These are phyloP conservation scores for Mesembrinibis cayennensis DNA, from an alignment of 2,113 vertebrate genomes.

Conservation along the genomic window DNA sequence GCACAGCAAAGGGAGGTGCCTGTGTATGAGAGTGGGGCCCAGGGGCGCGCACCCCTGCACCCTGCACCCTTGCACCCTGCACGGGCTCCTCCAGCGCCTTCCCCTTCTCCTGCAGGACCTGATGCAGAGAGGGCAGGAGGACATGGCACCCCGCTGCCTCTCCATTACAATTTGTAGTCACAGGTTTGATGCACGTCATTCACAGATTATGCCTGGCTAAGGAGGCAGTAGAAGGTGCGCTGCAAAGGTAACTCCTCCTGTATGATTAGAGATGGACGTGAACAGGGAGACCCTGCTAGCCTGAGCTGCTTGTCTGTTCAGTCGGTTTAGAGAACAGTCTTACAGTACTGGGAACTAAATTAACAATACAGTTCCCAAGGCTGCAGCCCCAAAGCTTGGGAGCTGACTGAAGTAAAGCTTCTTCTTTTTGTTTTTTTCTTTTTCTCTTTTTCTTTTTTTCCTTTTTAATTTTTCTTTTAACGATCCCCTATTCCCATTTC, in stretches of 20 bases:
- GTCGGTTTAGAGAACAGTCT: neutral
- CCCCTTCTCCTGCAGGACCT: fast-evolving
- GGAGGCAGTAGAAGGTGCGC: neutral
- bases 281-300: neutral
- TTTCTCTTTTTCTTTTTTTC: fast-evolving
- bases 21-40: fast-evolving
- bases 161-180: fast-evolving
- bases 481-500: neutral
- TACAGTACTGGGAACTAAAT: neutral
- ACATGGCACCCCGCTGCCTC: fast-evolving
- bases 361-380: neutral
- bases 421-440: fast-evolving
- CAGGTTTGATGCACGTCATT: neutral
- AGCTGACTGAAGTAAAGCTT: neutral
- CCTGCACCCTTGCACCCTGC: no score
- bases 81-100: fast-evolving
- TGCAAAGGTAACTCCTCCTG: neutral
- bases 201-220: fast-evolving
- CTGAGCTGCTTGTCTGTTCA: neutral
- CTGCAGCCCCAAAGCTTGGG: neutral
- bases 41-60: fast-evolving
- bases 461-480: fast-evolving
- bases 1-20: neutral
- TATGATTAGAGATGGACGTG: neutral
- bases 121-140: neutral